Evolutionary conservation across 2,888 invertebrate species (phyloP).

Genomic region (Chymomyza amoena): DNA sequence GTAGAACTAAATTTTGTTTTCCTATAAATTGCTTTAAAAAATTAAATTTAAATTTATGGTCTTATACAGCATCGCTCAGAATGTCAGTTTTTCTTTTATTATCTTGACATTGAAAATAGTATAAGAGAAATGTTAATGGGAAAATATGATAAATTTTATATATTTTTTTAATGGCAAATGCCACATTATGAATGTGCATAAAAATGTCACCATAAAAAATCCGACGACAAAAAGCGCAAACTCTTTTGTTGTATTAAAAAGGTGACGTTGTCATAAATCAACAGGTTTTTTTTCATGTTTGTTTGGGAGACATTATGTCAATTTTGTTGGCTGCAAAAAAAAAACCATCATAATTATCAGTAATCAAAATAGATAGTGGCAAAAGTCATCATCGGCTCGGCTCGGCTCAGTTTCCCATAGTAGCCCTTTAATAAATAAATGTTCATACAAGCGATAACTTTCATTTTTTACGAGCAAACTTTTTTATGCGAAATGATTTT

Average conservation of each 20-base stretch:
- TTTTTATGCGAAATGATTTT: not conserved
- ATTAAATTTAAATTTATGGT: too few relatives aligned
- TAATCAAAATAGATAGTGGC: constrained; percentile 1
- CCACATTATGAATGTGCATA: not conserved
- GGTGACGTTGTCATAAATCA: not conserved
- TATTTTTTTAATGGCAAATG: not conserved
- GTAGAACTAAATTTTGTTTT: too few relatives aligned
- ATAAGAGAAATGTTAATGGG: not conserved
- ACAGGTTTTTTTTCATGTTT: not conserved
- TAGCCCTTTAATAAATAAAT: constrained; percentile 10
- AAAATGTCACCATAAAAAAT: not conserved
- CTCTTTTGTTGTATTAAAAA: not conserved
- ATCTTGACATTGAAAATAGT: not conserved
- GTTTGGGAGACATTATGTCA: not conserved
- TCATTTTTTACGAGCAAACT: constrained; percentile 33
- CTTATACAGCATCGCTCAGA: too few relatives aligned
- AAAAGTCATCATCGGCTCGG: too few relatives aligned
- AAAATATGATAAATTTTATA: not conserved
- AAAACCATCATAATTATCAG: not conserved
- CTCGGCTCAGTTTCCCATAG: constrained; percentile 15
- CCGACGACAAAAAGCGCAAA: not conserved
- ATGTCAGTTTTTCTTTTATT: too few relatives aligned
- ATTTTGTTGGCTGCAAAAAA: not conserved
- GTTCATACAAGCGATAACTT: constrained; percentile 42
- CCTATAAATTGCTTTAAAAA: too few relatives aligned